Base-by-base conservation (phyloP, 2,888 invertebrate species). In the Branchinecta sandiegonensis region DNA sequence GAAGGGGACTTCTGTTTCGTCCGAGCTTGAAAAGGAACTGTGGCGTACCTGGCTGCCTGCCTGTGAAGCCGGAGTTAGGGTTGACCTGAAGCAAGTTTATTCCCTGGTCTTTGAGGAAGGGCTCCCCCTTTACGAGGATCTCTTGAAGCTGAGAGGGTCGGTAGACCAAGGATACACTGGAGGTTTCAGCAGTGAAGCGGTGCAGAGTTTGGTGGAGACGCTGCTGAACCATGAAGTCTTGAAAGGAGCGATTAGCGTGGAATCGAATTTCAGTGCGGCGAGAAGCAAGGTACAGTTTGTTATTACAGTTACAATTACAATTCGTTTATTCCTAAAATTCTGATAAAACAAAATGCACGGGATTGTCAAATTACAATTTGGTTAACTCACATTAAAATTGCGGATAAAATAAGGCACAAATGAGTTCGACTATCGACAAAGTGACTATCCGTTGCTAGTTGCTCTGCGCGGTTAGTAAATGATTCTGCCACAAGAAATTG, bases 191-290 rank as follows among this genome's bases (percentile, higher is more conserved):
- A 17, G 17, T n/a, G 56, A 56, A 14, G 14, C n/a, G 8, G 56
- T 56, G 14, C 56, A 56, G 17, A 17, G 17, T 8, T 10, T 56
- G 17, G 17, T 56, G n/a, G 56, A 56, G n/a, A 14, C 56, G n/a
- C 17, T 56, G 8, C 56, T 56, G 56, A 56, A 56, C 9, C 14
- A 56, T n/a, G 56, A 56, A 56, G 56, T 56, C 14, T 56, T 56
- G 10, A 56, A 17, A 56, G 56, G 56, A n/a, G 56, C 56, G n/a
- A 14, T 56, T n/a, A 56, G 17, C n/a, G 56, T 56, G 56, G 56
- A 56, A 56, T 56, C 14, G 14, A 56, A 56, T 56, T 56, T 56
- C 10, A 17, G 14, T 56, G 17, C 17, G n/a, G 14, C 8, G n/a
- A 56, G 17, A 56, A 56, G 17, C 56, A 56, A 56, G 8, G 56